Conservation (phyloP, 37 sponge, comb jelly and placozoan genomes). For the Theonella swinhoei region DNA sequence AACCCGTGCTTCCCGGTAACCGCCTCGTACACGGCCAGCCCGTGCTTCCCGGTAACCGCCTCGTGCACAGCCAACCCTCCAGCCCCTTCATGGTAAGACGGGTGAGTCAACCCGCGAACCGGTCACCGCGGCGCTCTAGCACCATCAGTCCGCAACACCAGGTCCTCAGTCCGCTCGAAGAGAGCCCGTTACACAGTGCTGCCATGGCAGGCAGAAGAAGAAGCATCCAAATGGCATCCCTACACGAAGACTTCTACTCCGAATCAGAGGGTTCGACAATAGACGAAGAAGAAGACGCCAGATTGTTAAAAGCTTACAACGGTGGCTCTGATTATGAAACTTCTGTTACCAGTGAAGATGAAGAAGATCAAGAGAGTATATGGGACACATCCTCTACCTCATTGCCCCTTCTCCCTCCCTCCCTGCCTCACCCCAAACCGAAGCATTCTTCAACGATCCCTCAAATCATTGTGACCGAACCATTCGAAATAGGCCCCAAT, state of each 20-base stretch:
- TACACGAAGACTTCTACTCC: not conserved
- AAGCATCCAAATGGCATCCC: not conserved
- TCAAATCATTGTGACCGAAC: not conserved
- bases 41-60: not conserved
- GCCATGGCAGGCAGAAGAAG: not conserved
- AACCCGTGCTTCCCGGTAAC: not conserved
- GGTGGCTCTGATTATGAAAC: not conserved
- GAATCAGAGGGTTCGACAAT: not conserved
- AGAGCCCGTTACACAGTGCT: not conserved
- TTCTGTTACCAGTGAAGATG: not conserved
- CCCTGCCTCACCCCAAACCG: not conserved
- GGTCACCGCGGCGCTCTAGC: not conserved
- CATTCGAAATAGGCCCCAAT: not conserved
- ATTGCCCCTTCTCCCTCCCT: not conserved
- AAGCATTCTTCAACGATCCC: not conserved
- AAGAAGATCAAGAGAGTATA: not conserved
- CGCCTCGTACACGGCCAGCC: too few species aligned
- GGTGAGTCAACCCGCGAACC: not conserved
- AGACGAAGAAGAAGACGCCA: not conserved
- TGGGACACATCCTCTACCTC: not conserved
- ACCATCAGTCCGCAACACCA: not conserved
- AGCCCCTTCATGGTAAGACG: not conserved
- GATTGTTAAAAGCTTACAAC: not conserved
- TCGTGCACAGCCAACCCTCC: not conserved
- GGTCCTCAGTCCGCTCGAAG: not conserved